Evolutionary conservation across 2,797 vertebrate genomes (phyloP), one percentile per base, ranked within the genome.

Genomic region (Diglossa cyanea): DNA sequence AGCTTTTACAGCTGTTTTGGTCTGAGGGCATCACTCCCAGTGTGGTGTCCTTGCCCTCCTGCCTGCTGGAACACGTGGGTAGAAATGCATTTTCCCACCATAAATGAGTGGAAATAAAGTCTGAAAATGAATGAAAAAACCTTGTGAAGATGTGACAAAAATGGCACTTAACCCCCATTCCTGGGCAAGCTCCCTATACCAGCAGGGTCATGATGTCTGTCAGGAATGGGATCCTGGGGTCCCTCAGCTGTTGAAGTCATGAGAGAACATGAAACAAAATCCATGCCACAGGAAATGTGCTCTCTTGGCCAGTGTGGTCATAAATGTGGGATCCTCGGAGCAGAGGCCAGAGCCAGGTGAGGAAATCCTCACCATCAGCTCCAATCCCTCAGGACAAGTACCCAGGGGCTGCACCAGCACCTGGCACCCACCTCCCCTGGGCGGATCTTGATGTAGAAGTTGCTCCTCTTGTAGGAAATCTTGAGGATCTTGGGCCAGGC

Each of bases 401-500:
- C 5, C 31, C 24, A 45, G 31, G 13, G 78, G n/a, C 54, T 3
- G 3, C 33, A 4, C 25, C 11, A 28, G 53, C 1, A 1, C 25
- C 31, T 1, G 44, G 72, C 62, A 96, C 97, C 37, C 96, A 99
- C 99, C 98, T 99, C 99, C 78, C 99, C 99, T 1, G 99, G 99
- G 57, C 99, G 98, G 93, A 99, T 99, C 98, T 99, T 99, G 94
- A 99, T 99, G 97, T 99, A 99, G 96, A 99, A 99, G 98, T 99
- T 99, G 98, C 99, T 99, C 95, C 99, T 98, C 95, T 99, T 99
- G 75, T 99, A 99, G 44, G 99, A 99, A 95, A 99, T 99, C 97
- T 99, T 99, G 31, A 99, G 99, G 95, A 99, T 99, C 98, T 99
- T 99, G 80, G 99, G 99, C 99, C 99, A 99, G 92, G 99, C 99